Evolutionary conservation across 2,113 vertebrate species (phyloP).

Genomic region (Bothrops jararaca): DNA sequence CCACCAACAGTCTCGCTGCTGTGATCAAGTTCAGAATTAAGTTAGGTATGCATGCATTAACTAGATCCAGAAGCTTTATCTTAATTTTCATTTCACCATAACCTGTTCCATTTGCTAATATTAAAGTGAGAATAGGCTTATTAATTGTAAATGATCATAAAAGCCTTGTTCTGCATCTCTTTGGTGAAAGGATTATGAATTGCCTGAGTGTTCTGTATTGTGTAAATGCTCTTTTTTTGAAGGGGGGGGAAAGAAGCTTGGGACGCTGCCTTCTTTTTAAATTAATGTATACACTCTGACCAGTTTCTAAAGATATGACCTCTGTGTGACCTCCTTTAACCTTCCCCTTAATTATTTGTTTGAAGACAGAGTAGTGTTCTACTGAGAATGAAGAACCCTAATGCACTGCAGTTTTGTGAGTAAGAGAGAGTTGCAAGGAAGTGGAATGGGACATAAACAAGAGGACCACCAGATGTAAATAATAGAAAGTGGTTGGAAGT

Average conservation of each 20-base stretch:
- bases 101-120: slow-evolving; percentile 14
- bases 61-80: slow-evolving; percentile 19
- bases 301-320: slow-evolving; percentile 96
- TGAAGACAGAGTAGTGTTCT: slow-evolving; percentile 98
- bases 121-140: neutral
- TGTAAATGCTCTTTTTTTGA: slow-evolving; percentile 60
- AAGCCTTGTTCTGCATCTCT: slow-evolving; percentile 44
- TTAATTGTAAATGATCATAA: slow-evolving; percentile 24
- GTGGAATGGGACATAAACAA: slow-evolving; percentile 83
- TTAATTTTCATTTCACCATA: slow-evolving; percentile 36
- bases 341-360: slow-evolving; percentile 99
- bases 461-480: slow-evolving; percentile 93
- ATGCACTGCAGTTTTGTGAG: slow-evolving; percentile 77
- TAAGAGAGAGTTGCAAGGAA: slow-evolving; percentile 66
- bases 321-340: slow-evolving; percentile 88
- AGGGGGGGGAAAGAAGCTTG: slow-evolving; percentile 46
- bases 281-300: slow-evolving; percentile 93
- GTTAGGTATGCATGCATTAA: neutral
- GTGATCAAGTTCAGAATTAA: no score
- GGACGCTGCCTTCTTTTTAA: slow-evolving; percentile 68
- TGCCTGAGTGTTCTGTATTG: slow-evolving; percentile 65
- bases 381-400: slow-evolving; percentile 84
- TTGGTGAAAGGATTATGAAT: slow-evolving; percentile 59
- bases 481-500: slow-evolving; percentile 81
- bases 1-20: no score